phyloP scores from a whole-genome alignment of 2,113 vertebrate genomes.

The Alouatta palliata region DNA sequence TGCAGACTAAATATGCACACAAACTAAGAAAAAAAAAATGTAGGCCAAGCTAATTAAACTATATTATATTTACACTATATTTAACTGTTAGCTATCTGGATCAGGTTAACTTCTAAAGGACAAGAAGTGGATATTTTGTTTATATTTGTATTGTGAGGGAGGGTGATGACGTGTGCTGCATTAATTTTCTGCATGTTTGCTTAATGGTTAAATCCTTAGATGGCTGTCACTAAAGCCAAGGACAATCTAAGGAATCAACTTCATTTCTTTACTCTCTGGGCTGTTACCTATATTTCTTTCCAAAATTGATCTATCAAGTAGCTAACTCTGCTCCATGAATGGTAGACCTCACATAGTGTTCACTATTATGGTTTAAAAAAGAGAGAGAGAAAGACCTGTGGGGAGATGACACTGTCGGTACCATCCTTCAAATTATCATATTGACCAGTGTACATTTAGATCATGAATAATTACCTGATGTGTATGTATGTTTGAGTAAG shows the following conservation, averaged over 20 bases:
- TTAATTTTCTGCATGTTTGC: neutral
- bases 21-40: conserved; percentile 31
- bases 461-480: neutral
- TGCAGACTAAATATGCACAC: conserved; percentile 58
- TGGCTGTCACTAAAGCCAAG: neutral
- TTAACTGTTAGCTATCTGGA: conserved; percentile 55
- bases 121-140: neutral
- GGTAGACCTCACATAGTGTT: neutral
- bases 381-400: neutral
- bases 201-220: neutral
- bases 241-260: neutral
- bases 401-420: neutral
- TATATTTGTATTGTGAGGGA: neutral
- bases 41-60: neutral
- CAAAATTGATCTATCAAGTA: neutral
- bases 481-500: neutral
- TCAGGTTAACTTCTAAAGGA: neutral
- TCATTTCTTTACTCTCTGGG: neutral
- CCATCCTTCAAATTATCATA: neutral
- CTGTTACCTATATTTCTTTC: neutral
- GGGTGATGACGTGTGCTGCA: neutral
- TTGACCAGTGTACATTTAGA: neutral
- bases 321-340: neutral
- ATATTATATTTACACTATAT: conserved; percentile 48
- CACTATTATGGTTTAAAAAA: neutral